These are phyloP conservation scores for Calonectris borealis DNA, from an alignment of 2,113 vertebrate species.

Conservation along the genomic window DNA sequence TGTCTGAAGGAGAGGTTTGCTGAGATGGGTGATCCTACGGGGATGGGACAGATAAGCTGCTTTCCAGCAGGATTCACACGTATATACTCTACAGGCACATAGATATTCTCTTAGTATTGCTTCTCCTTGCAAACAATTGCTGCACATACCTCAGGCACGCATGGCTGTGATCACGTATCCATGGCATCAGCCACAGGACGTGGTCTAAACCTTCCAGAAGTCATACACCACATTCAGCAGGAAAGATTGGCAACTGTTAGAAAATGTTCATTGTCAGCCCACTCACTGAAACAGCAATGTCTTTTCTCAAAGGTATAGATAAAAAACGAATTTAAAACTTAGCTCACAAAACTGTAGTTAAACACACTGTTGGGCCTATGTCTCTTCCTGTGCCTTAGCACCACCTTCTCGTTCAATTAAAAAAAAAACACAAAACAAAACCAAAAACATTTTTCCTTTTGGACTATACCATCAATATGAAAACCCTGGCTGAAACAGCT, in stretches of 20 bases:
- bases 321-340: neutral
- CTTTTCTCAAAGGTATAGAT: neutral
- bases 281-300: neutral
- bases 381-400: neutral
- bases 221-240: neutral
- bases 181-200: neutral
- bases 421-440: neutral
- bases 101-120: neutral
- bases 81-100: neutral
- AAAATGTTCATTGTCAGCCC: neutral
- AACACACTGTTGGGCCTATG: neutral
- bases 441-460: neutral
- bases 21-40: neutral
- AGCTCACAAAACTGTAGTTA: neutral
- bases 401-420: neutral
- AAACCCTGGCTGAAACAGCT: neutral
- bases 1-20: neutral
- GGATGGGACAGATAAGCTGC: neutral
- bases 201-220: neutral
- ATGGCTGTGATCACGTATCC: neutral
- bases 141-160: rapidly evolving
- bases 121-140: neutral
- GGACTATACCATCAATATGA: neutral
- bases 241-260: neutral
- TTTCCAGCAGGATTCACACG: neutral